A percentile compares a stretch with the other conserved stretches of the same genome.
These are phyloP conservation scores for Alcedo atthis DNA, from an alignment of 2,797 vertebrate genomes.

Conservation along the genomic window DNA sequence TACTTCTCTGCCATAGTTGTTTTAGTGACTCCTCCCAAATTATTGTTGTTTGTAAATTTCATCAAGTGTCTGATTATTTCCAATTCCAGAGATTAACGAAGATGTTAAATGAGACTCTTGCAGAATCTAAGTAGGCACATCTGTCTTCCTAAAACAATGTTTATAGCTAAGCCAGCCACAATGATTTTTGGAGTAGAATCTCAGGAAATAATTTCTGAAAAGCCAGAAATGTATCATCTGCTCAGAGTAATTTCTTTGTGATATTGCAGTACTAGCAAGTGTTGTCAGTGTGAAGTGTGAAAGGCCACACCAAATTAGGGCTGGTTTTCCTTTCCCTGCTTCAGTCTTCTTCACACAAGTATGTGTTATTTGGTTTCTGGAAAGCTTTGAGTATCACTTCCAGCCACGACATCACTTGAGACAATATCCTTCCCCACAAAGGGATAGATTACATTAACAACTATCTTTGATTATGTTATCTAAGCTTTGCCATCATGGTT, in stretches of 20 bases:
- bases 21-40: constrained; percentile 38
- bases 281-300: neutral
- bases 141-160: constrained; percentile 40
- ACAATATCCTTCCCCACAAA: neutral
- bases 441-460: neutral
- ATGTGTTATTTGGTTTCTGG: neutral
- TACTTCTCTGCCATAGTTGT: constrained; percentile 11
- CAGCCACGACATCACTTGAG: neutral
- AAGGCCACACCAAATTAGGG: neutral
- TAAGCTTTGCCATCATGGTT: neutral
- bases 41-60: constrained; percentile 55
- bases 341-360: neutral
- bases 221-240: neutral
- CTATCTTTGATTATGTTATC: neutral
- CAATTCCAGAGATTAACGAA: constrained; percentile 33
- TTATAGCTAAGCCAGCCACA: constrained; percentile 15
- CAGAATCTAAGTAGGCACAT: constrained; percentile 41
- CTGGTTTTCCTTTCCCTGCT: neutral
- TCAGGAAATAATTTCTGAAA: constrained; percentile 46
- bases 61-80: constrained; percentile 12
- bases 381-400: neutral
- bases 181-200: constrained; percentile 35
- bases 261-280: neutral
- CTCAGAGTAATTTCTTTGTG: neutral
- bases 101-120: constrained; percentile 28